These are phyloP conservation scores for Butorides virescens DNA, from an alignment of 2,113 vertebrate genomes.

Conservation along the genomic window DNA sequence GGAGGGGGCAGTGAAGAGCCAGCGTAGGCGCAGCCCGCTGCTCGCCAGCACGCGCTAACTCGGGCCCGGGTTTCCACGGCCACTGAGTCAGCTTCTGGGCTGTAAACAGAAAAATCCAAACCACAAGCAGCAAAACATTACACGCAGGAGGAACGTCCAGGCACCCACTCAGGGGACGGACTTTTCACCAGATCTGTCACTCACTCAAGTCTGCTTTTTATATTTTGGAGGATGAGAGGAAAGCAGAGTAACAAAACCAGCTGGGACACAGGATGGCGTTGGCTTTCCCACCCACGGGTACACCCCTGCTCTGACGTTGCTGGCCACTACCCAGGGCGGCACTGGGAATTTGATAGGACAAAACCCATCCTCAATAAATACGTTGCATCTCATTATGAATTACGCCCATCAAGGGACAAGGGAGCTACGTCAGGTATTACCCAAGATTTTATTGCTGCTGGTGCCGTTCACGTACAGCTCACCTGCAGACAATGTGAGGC, in stretches of 20 bases:
- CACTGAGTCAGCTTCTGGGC: constrained; percentile 60
- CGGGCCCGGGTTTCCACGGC: not conserved
- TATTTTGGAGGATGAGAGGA: not conserved
- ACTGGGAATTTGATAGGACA: not conserved
- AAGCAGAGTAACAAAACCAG: not conserved
- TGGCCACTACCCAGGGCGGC: not conserved
- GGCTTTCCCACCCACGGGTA: not conserved
- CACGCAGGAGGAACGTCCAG: not conserved
- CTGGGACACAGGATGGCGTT: not conserved
- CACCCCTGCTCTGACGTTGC: not conserved
- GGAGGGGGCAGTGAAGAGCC: not conserved
- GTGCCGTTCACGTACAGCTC: not conserved
- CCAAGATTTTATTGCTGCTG: not conserved
- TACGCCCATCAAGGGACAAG: not conserved
- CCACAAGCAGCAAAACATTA: constrained; percentile 3
- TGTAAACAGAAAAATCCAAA: constrained; percentile 20
- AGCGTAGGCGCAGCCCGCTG: constrained; percentile 26
- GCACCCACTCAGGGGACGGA: not conserved
- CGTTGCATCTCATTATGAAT: fast-evolving
- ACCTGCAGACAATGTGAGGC: fast-evolving
- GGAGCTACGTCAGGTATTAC: not conserved
- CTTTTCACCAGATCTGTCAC: constrained; percentile 11
- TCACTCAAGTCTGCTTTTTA: not conserved
- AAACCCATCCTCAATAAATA: not conserved
- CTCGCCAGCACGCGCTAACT: not conserved